A percentile compares a stretch with the other conserved stretches of the same genome.
Conservation (phyloP, 2,113 vertebrate genomes). For the mouse (Mus musculus) region DNA sequence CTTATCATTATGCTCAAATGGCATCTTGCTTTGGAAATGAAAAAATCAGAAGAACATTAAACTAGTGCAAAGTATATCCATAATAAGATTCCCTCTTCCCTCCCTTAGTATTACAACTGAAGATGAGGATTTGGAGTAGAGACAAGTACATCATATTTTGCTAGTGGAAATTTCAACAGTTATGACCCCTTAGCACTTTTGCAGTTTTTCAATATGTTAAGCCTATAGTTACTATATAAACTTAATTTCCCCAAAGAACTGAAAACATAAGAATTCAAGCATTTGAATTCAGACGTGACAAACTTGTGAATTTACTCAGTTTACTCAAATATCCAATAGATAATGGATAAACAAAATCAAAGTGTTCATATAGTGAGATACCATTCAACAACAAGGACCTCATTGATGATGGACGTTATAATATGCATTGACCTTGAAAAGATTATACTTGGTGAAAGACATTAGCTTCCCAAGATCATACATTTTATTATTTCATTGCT, state of each 20-base stretch:
- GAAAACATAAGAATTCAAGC: not conserved
- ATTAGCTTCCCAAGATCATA: not conserved
- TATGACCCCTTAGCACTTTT: not conserved
- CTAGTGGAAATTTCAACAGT: not conserved
- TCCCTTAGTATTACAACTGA: not conserved
- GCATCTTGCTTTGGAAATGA: not conserved
- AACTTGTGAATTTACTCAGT: not conserved
- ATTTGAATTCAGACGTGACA: not conserved
- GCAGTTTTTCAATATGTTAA: not conserved
- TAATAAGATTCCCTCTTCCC: not conserved
- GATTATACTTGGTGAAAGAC: not conserved
- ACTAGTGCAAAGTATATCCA: not conserved
- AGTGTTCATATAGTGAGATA: not conserved
- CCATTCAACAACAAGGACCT: not conserved
- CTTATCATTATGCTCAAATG: not conserved
- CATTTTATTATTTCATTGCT: not conserved
- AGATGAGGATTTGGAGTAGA: not conserved
- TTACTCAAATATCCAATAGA: not conserved
- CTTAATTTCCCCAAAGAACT: not conserved
- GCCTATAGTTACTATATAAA: not conserved
- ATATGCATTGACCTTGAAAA: not conserved
- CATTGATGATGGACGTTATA: not conserved
- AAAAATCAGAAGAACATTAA: constrained; percentile 17
- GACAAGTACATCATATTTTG: not conserved
- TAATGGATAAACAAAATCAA: not conserved